phyloP scores from a whole-genome alignment of 2,797 vertebrate genomes.

The Thaleichthys pacificus region DNA sequence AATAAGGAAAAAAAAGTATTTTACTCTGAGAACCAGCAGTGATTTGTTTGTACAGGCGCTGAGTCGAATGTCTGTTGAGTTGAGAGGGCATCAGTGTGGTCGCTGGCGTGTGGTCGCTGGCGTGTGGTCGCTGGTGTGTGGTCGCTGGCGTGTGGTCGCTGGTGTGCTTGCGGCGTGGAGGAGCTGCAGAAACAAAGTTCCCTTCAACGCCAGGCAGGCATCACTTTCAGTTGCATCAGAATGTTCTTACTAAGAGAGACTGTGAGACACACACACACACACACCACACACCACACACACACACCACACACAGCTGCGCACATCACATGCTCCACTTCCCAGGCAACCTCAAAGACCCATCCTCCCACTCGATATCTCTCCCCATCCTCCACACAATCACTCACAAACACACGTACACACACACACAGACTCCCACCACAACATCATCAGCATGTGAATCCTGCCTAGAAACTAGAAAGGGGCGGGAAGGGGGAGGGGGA shows the following conservation, averaged over 20 bases:
- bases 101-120: too few species aligned
- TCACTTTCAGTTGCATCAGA: slow-evolving; percentile 71
- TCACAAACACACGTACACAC: slow-evolving; percentile 16
- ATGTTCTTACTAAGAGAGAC: slow-evolving; percentile 45
- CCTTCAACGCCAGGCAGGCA: slow-evolving; percentile 42
- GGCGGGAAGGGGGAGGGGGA: slow-evolving; percentile 13
- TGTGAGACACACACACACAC: slow-evolving; percentile 29
- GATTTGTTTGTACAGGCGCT: slow-evolving; percentile 52
- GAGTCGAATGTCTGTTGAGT: background rate
- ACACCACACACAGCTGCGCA: slow-evolving; percentile 72
- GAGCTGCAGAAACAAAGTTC: slow-evolving; percentile 50
- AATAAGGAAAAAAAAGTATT: background rate
- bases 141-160: too few species aligned
- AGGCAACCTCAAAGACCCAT: slow-evolving; percentile 61
- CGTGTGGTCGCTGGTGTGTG: slow-evolving; percentile 2
- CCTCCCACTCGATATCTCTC: slow-evolving; percentile 56
- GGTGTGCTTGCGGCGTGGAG: slow-evolving; percentile 24
- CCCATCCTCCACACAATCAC: slow-evolving; percentile 25
- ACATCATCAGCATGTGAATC: slow-evolving; percentile 57
- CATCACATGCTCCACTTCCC: slow-evolving; percentile 79
- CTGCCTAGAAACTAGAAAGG: slow-evolving; percentile 70
- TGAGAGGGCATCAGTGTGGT: slow-evolving; percentile 33
- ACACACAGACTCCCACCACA: slow-evolving; percentile 43
- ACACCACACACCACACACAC: slow-evolving; percentile 30
- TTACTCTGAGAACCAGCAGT: slow-evolving; percentile 20